Conservation (phyloP, 2,888 invertebrate genomes). For the Pseudoips prasinana region DNA sequence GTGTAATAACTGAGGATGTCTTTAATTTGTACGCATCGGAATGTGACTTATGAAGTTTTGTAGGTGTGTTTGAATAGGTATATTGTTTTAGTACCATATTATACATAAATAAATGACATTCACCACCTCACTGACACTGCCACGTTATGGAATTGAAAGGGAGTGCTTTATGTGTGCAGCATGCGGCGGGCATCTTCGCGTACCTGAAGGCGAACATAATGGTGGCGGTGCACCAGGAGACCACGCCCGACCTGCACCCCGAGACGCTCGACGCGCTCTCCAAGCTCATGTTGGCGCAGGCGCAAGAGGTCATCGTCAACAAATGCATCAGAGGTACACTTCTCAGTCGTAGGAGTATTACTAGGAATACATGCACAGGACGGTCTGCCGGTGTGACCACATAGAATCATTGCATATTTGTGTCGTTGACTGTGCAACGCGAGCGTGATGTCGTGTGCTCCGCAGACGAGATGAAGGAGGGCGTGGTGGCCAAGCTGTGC, state of each 20-base stretch:
- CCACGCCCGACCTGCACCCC: constrained; percentile 96
- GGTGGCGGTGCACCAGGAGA: constrained; percentile 94
- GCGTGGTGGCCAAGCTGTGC: constrained; percentile 94
- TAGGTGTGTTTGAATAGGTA: too few relatives aligned
- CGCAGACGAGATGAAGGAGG: constrained; percentile 96
- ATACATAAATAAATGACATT: too few relatives aligned
- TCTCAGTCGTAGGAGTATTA: too few relatives aligned
- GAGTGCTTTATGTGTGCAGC: constrained; percentile 79
- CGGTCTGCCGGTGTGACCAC: constrained; percentile 9
- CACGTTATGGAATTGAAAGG: too few relatives aligned
- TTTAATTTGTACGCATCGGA: too few relatives aligned
- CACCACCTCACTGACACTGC: too few relatives aligned
- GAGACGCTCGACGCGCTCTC: constrained; percentile 94
- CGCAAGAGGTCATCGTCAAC: constrained; percentile 97
- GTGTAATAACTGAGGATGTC: too few relatives aligned
- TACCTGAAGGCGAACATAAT: constrained; percentile 91
- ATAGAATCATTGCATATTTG: neutral
- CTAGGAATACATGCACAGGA: too few relatives aligned
- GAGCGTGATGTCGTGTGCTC: neutral
- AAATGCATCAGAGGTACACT: constrained; percentile 93
- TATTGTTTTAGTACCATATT: too few relatives aligned
- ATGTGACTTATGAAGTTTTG: too few relatives aligned
- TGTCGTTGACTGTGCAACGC: neutral
- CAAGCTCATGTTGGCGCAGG: constrained; percentile 97
- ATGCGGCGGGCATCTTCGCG: constrained; percentile 94